Conservation (phyloP, 2,888 invertebrate species). For the Metacarcinus magister region DNA sequence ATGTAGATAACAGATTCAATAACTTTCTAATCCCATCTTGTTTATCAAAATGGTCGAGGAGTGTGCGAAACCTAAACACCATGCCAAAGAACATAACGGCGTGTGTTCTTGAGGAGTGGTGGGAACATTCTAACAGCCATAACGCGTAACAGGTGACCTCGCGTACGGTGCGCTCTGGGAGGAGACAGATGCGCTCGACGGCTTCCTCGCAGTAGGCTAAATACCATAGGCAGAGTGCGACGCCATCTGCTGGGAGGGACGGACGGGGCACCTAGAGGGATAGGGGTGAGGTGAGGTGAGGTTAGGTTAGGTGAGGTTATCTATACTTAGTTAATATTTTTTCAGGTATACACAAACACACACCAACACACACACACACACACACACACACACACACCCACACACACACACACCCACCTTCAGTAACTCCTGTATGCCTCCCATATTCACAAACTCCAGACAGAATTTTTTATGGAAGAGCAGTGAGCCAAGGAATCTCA, state of each 20-base stretch:
- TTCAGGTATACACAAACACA: not conserved
- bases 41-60: constrained; percentile 96
- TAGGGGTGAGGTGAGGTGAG: not conserved
- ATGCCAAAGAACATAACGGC: constrained; percentile 99
- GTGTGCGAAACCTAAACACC: constrained; percentile 95
- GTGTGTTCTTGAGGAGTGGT: constrained; percentile 98
- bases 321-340: not conserved
- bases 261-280: constrained; percentile 90
- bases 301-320: not conserved
- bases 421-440: constrained; percentile 89
- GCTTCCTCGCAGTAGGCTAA: constrained; percentile 98
- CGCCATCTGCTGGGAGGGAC: constrained; percentile 96
- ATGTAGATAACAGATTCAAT: constrained; percentile 96
- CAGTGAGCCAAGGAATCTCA: constrained; percentile 96
- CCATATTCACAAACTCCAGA: constrained; percentile 95
- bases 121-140: constrained; percentile 97
- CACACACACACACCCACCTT: constrained; percentile 71
- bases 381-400: not conserved
- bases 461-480: constrained; percentile 99
- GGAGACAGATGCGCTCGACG: constrained; percentile 96
- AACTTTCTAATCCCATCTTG: constrained; percentile 96
- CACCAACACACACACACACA: too few species aligned
- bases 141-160: constrained; percentile 95
- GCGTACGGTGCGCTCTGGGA: constrained; percentile 91
- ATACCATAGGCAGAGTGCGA: constrained; percentile 98